These are phyloP conservation scores for Hirtodrosophila trivittata DNA, from an alignment of 2,888 invertebrate species.

Conservation along the genomic window DNA sequence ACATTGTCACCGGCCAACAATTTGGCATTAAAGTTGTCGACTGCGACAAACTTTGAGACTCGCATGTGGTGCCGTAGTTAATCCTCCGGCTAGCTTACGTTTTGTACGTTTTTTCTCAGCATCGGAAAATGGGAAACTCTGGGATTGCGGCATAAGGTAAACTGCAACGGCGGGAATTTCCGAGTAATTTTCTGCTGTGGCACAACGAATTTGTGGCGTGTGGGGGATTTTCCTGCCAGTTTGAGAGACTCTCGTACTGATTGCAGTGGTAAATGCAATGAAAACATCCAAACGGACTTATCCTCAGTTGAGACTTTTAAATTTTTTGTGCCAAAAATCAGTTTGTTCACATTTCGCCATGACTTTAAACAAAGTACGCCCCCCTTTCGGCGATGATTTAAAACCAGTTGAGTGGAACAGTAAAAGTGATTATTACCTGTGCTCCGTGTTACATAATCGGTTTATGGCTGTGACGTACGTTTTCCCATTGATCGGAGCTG, in stretches of 20 bases:
- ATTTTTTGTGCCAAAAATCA: slow-evolving; percentile 18
- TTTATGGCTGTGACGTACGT: slow-evolving; percentile 66
- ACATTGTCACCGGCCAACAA: slow-evolving; percentile 16
- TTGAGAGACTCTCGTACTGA: not conserved
- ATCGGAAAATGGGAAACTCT: slow-evolving; percentile 13
- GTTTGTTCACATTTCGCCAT: slow-evolving; percentile 72
- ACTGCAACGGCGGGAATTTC: slow-evolving; percentile 37
- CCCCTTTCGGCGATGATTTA: slow-evolving; percentile 47
- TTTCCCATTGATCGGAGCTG: slow-evolving; percentile 51
- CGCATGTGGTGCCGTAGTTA: slow-evolving; percentile 26
- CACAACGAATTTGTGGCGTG: not conserved
- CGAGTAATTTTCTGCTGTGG: slow-evolving; percentile 6
- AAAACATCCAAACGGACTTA: not conserved
- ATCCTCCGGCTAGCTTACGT: not conserved
- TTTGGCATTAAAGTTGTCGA: slow-evolving; percentile 18
- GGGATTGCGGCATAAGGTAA: slow-evolving; percentile 11
- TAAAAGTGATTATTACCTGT: slow-evolving; percentile 73
- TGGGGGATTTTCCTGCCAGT: not conserved
- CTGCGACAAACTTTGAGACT: slow-evolving; percentile 24
- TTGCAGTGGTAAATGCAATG: not conserved
- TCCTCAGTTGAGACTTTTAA: not conserved
- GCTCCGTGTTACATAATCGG: slow-evolving; percentile 71
- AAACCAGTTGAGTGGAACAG: slow-evolving; percentile 64
- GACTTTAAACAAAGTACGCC: slow-evolving; percentile 44
- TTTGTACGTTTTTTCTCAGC: slow-evolving; percentile 12